Evolutionary conservation across 2,888 invertebrate species (phyloP).

Genomic region (Ormyrus nitidulus): DNA sequence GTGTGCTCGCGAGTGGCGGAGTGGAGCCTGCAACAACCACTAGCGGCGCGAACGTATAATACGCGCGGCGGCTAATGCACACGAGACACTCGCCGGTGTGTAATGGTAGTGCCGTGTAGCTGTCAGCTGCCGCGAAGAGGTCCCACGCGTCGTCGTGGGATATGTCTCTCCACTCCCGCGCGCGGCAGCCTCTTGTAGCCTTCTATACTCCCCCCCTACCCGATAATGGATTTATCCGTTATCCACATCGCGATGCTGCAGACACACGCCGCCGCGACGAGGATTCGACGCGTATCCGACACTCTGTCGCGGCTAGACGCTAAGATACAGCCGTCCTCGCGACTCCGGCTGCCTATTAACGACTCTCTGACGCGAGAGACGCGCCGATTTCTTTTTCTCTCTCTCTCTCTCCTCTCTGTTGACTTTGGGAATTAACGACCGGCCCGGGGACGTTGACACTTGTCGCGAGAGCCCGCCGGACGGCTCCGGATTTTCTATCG

Average conservation of each 20-base stretch:
- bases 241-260: conserved; percentile 33
- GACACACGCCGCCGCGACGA: neutral
- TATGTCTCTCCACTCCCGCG: neutral
- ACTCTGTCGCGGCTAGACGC: neutral
- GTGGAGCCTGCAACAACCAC: no score
- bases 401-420: conserved; percentile 9
- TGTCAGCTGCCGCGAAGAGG: conserved; percentile 56
- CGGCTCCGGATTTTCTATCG: no score
- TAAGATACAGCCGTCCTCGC: neutral
- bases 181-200: neutral
- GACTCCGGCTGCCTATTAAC: neutral
- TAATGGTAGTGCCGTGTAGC: conserved; percentile 64
- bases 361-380: neutral
- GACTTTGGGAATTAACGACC: conserved; percentile 23
- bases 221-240: conserved; percentile 64
- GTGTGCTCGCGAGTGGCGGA: neutral
- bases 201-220: neutral
- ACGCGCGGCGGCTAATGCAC: conserved; percentile 47
- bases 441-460: neutral
- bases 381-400: neutral
- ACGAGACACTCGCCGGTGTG: conserved; percentile 53
- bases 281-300: neutral
- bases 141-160: conserved; percentile 47
- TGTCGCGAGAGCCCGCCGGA: no score
- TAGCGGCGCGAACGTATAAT: neutral